phyloP scores from a whole-genome alignment of 1,140 invertebrate genomes.

The Andrena cerasifolii region DNA sequence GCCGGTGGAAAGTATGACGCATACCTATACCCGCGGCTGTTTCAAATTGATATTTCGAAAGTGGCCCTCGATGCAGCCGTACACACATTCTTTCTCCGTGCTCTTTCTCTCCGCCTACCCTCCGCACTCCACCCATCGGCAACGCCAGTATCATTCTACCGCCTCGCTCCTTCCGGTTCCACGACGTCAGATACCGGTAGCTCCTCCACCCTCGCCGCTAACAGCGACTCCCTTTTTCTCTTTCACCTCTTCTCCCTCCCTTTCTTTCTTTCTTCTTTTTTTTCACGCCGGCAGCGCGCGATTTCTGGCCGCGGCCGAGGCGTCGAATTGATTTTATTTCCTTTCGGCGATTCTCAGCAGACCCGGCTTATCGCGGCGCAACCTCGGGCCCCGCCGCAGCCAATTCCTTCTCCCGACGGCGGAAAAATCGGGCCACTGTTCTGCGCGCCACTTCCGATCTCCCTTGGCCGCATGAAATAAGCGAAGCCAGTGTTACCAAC shows the following conservation, averaged over 20 bases:
- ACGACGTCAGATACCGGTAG: constrained; percentile 4
- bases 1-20: constrained; percentile 76
- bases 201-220: background rate
- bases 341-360: constrained; percentile 44
- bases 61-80: constrained; percentile 28
- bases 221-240: background rate
- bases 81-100: constrained; percentile 46
- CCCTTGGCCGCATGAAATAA: constrained; percentile 10
- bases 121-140: too few relatives aligned
- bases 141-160: too few relatives aligned
- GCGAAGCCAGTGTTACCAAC: too few relatives aligned
- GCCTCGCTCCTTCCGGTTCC: constrained; percentile 23
- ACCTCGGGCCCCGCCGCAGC: constrained; percentile 24
- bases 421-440: constrained; percentile 55
- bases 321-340: constrained; percentile 64
- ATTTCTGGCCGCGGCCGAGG: background rate
- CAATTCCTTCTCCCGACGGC: constrained; percentile 46
- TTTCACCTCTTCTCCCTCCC: too few relatives aligned
- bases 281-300: background rate
- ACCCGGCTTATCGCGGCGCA: constrained; percentile 58
- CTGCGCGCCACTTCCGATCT: constrained; percentile 14
- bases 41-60: constrained; percentile 79
- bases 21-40: constrained; percentile 72
- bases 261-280: constrained; percentile 23
- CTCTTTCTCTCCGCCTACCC: background rate